phyloP scores from a whole-genome alignment of 2,888 invertebrate genomes.

The Paralinhomoeus sp. region DNA sequence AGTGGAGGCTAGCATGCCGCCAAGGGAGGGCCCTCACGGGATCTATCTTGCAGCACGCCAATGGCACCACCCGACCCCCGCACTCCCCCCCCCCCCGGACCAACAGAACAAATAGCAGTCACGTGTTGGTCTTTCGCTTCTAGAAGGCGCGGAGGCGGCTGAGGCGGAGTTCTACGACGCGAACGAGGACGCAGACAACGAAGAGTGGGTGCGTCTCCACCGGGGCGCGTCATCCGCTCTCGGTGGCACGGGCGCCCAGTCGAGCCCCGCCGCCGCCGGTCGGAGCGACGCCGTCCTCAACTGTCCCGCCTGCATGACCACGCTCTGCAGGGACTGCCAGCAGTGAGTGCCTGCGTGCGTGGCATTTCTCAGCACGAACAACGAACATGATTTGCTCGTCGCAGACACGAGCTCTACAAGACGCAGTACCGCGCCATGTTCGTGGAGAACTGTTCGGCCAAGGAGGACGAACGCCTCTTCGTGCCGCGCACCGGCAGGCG shows the following conservation, averaged over 20 bases:
- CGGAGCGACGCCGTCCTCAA: slow-evolving; percentile 37
- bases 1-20: too few relatives aligned
- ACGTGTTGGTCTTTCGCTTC: too few relatives aligned
- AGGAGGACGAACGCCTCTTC: slow-evolving; percentile 19
- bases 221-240: too few relatives aligned
- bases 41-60: too few relatives aligned
- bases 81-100: too few relatives aligned
- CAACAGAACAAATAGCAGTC: too few relatives aligned
- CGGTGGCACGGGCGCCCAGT: slow-evolving; percentile 11
- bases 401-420: slow-evolving; percentile 33
- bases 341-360: slow-evolving; percentile 3
- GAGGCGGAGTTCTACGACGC: slow-evolving; percentile 38
- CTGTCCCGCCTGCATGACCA: slow-evolving; percentile 38
- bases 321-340: slow-evolving; percentile 38
- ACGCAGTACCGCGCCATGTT: slow-evolving; percentile 40
- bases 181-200: slow-evolving; percentile 34
- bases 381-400: slow-evolving; percentile 4
- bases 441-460: slow-evolving; percentile 35
- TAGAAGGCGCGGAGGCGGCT: too few relatives aligned
- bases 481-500: slow-evolving; percentile 10
- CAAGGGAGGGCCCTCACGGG: too few relatives aligned
- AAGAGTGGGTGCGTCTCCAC: slow-evolving; percentile 34
- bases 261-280: slow-evolving; percentile 14
- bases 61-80: too few relatives aligned
- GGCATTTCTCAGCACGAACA: neutral